Percentiles rank a stretch among this genome's conserved stretches.
Evolutionary conservation across 2,113 vertebrate species (phyloP).

Genomic region (Leptobrachium ailaonicum): DNA sequence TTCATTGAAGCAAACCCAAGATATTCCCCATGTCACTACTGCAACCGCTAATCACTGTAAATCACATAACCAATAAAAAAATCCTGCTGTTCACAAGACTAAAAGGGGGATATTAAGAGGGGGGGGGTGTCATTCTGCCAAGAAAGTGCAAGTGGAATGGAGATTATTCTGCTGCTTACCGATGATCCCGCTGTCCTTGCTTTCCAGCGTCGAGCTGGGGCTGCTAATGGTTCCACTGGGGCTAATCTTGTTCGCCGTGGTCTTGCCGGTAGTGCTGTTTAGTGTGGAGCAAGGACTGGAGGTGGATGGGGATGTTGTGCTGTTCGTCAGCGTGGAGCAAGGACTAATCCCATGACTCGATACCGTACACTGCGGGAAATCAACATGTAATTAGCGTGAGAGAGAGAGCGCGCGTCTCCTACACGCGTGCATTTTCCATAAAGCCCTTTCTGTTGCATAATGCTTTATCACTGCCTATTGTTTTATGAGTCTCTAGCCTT

Average conservation of each 20-base stretch:
- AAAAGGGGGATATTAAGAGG: too few relatives aligned
- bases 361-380: constrained; percentile 70
- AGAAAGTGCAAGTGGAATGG: background rate
- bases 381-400: constrained; percentile 28
- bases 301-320: constrained; percentile 89
- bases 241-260: constrained; percentile 76
- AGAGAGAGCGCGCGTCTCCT: background rate
- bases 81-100: too few relatives aligned
- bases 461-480: too few relatives aligned
- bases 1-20: too few relatives aligned
- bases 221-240: constrained; percentile 93
- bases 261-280: constrained; percentile 81
- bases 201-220: constrained; percentile 96
- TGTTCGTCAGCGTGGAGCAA: constrained; percentile 94
- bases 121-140: too few relatives aligned
- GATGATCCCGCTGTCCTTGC: constrained; percentile 98
- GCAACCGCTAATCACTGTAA: too few relatives aligned
- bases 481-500: too few relatives aligned
- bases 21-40: too few relatives aligned
- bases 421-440: background rate
- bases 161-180: constrained; percentile 69
- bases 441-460: background rate
- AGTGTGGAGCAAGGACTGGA: constrained; percentile 97
- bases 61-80: too few relatives aligned
- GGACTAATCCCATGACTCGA: constrained; percentile 86